A percentile compares a stretch with the other conserved stretches of the same genome.
These are phyloP conservation scores for Tachysurus vachellii DNA, from an alignment of 2,113 vertebrate species.

Conservation along the genomic window DNA sequence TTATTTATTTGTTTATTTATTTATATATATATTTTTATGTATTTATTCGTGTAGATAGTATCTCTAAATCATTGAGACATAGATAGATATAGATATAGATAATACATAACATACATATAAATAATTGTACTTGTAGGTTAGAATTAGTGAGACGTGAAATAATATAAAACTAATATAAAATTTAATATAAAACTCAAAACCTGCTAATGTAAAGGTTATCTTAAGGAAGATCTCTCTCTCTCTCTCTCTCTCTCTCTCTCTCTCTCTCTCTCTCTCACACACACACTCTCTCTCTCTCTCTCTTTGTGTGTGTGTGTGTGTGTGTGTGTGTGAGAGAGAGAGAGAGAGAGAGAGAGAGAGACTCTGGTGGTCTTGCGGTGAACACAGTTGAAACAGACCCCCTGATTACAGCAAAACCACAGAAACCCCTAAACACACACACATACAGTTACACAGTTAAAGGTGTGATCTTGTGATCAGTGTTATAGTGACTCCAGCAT, in stretches of 20 bases:
- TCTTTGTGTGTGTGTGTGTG: too few relatives aligned
- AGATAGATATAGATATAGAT: neutral
- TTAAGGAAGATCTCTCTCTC: neutral
- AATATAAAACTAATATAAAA: too few relatives aligned
- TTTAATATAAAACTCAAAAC: neutral
- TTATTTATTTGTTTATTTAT: too few relatives aligned
- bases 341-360: neutral
- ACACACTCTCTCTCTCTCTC: neutral
- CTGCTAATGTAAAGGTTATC: neutral
- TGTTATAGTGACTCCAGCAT: neutral
- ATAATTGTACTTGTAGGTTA: neutral
- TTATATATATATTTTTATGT: neutral
- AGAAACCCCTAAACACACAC: neutral
- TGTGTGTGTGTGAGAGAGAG: too few relatives aligned
- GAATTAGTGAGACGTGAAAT: neutral
- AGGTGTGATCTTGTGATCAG: neutral
- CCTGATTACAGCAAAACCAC: neutral
- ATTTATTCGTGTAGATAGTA: neutral
- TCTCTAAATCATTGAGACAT: neutral
- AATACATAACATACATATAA: neutral
- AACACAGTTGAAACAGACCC: neutral
- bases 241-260: neutral
- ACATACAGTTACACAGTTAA: neutral
- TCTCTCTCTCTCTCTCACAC: neutral
- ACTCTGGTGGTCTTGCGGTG: slow-evolving; percentile 42